Evolutionary conservation across 2,888 invertebrate species (phyloP).

Genomic region (Leptopilina syphax): DNA sequence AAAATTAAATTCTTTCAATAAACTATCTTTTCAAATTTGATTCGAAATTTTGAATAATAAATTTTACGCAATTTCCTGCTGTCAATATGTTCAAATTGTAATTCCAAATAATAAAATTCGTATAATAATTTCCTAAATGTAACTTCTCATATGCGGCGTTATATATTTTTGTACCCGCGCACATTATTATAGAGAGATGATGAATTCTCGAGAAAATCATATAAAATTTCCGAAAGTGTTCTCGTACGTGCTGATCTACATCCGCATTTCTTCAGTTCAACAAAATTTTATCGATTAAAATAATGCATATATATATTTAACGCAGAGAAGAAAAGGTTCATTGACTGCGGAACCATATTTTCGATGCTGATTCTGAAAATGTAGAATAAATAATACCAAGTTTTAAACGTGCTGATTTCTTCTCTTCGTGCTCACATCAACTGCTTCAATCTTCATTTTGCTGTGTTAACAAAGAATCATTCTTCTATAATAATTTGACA

Average conservation of each 20-base stretch:
- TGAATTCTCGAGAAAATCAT: slow-evolving; percentile 22
- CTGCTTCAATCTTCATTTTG: slow-evolving; percentile 10
- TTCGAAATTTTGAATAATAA: not conserved
- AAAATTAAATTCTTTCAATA: too few relatives aligned
- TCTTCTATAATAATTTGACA: slow-evolving; percentile 9
- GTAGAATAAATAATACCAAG: not conserved
- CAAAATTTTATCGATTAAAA: slow-evolving; percentile 27
- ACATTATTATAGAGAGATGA: not conserved
- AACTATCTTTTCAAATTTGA: too few relatives aligned
- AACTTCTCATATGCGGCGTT: too few relatives aligned
- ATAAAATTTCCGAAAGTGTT: not conserved
- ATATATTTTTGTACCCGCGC: not conserved
- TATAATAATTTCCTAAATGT: too few relatives aligned
- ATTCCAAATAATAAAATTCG: too few relatives aligned
- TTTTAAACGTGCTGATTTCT: slow-evolving; percentile 27
- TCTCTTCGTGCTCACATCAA: slow-evolving; percentile 24
- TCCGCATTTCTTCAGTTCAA: slow-evolving; percentile 18
- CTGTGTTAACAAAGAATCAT: slow-evolving; percentile 11
- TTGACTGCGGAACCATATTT: slow-evolving; percentile 23
- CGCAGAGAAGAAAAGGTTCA: not conserved
- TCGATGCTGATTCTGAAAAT: slow-evolving; percentile 4
- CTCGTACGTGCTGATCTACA: slow-evolving; percentile 10
- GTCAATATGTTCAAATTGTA: too few relatives aligned
- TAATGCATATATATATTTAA: too few relatives aligned
- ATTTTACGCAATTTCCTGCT: not conserved